Base-by-base conservation (phyloP, 2,797 vertebrate species). In the Loriculus beryllinus region DNA sequence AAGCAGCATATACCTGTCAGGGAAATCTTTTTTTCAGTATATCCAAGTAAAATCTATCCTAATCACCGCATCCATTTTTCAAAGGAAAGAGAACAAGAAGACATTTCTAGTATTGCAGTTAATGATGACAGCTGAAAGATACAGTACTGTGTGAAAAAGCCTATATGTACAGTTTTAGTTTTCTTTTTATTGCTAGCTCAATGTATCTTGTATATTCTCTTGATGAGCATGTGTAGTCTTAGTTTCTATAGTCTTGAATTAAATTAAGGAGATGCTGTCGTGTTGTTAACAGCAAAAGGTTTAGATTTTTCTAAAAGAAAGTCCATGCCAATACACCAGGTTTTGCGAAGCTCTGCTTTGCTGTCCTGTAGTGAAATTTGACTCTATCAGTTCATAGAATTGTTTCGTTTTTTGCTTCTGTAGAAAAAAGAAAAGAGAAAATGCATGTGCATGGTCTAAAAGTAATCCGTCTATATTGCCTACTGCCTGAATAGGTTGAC, bases 41-140 rank as follows among this genome's bases (percentile, higher is more conserved):
- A 71, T 67, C 42, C n/a, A 62, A 88, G 60, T 87, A 92, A 96
- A 94, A 92, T 91, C 70, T 96, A n/a, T 86, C 85, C 54, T 96
- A 95, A 95, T 96, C 81, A 95, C 48, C 33, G 40, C 59, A 94
- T 63, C 88, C 63, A 35, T 77, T 94, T 97, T 96, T 86, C 83
- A 89, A 80, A 93, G 90, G 59, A 64, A 67, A 39, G 77, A 82
- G 72, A 95, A 91, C n/a, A 96, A 94, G 70, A 72, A 93, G 70
- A 83, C 83, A 75, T 56, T 76, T 93, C 48, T 91, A 79, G 59
- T 70, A 91, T 62, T 92, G 64, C 40, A 70, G 70, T 86, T 93
- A 96, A 94, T 93, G 83, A 92, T 93, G 91, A 96, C 92, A 96
- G 67, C 65, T 93, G 85, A 96, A 92, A 95, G 67, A 64, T 62